These are phyloP conservation scores for Drosophila oshimai DNA, from an alignment of 1,140 invertebrate species.

Conservation along the genomic window DNA sequence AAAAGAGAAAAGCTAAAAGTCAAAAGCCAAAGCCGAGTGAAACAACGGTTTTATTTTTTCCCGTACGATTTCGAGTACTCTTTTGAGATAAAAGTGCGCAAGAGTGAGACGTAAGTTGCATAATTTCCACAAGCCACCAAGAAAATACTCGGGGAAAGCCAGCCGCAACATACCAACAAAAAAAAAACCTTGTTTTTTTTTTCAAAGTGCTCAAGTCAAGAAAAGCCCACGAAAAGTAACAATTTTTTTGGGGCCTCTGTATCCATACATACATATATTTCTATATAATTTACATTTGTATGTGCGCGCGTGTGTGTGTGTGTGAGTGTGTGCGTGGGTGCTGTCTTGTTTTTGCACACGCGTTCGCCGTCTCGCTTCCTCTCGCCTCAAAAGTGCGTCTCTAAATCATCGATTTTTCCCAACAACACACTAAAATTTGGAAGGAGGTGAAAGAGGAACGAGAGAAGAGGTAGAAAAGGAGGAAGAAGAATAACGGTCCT, in stretches of 20 bases:
- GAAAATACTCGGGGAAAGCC: not conserved
- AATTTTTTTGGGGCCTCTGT: not conserved
- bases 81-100: slow-evolving; percentile 46
- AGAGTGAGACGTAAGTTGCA: slow-evolving; percentile 80
- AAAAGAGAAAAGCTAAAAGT: too few relatives aligned
- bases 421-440: slow-evolving; percentile 15
- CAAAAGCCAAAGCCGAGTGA: not conserved
- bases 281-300: not conserved
- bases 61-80: not conserved
- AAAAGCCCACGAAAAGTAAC: not conserved
- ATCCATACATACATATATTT: slow-evolving; percentile 12
- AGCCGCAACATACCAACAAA: not conserved
- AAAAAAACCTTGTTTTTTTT: not conserved
- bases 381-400: slow-evolving; percentile 8
- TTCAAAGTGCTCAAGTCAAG: not conserved
- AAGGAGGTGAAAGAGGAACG: not conserved
- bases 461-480: not conserved
- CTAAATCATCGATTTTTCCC: slow-evolving; percentile 62
- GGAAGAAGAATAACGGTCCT: slow-evolving; percentile 45
- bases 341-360: slow-evolving; percentile 9
- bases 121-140: slow-evolving; percentile 38
- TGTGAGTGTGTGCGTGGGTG: slow-evolving; percentile 6
- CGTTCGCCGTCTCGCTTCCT: not conserved
- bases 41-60: slow-evolving; percentile 27
- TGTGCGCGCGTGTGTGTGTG: not conserved